Evolutionary conservation across 2,113 vertebrate genomes (phyloP).

Genomic region (Clupea harengus): DNA sequence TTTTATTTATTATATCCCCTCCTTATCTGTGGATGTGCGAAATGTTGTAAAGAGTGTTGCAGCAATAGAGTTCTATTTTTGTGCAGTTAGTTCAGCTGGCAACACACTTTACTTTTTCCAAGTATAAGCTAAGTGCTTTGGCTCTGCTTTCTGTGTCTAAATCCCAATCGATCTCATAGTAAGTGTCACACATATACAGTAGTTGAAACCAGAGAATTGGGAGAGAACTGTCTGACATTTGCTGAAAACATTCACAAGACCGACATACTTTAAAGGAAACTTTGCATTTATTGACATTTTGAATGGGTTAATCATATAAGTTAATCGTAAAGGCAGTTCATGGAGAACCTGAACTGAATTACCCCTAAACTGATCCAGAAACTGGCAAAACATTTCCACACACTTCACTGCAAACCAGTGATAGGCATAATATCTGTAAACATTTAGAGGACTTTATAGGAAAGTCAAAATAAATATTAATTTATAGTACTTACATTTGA

Average conservation of each 20-base stretch:
- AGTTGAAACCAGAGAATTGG: background rate
- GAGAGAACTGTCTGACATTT: conserved; percentile 6
- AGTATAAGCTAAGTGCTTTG: background rate
- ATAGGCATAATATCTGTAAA: background rate
- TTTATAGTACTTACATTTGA: background rate
- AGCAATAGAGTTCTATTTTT: background rate
- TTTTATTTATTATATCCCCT: conserved; percentile 66
- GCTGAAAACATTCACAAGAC: background rate
- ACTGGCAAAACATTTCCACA: background rate
- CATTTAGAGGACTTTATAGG: background rate
- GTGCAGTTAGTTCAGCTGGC: background rate
- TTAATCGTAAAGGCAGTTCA: background rate
- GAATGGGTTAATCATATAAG: background rate
- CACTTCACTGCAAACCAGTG: background rate
- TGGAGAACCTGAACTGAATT: background rate
- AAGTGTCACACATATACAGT: background rate
- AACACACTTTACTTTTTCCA: background rate
- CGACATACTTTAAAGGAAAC: background rate
- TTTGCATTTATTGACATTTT: background rate
- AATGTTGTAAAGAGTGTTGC: conserved; percentile 1
- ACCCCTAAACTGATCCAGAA: background rate
- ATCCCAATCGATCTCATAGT: background rate
- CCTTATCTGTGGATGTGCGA: conserved; percentile 56
- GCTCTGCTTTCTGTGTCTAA: background rate
- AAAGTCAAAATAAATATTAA: background rate